Percentiles rank a stretch among this genome's conserved stretches.
Evolutionary conservation across 2,113 vertebrate species (phyloP).

Genomic region (Grus americana): DNA sequence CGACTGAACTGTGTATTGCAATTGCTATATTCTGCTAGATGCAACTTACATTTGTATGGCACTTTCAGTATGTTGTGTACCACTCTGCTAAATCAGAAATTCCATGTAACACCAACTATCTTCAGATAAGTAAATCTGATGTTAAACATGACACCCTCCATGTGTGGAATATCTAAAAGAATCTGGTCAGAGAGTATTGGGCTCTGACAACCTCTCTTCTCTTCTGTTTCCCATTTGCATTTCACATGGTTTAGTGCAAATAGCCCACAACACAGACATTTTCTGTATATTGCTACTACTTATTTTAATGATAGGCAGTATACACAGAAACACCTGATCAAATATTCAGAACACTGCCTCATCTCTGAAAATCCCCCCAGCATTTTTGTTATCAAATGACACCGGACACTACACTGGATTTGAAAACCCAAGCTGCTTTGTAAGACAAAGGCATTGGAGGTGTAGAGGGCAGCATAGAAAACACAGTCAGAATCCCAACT

Average conservation of each 20-base stretch:
- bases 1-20: background rate
- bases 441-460: background rate
- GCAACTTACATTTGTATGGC: background rate
- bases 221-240: background rate
- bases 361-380: background rate
- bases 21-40: background rate
- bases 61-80: background rate
- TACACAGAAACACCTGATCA: background rate
- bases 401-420: background rate
- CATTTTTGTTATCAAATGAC: background rate
- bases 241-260: background rate
- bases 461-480: background rate
- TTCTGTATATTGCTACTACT: background rate
- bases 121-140: background rate
- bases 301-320: background rate
- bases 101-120: background rate
- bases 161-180: background rate
- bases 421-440: background rate
- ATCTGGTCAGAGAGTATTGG: background rate
- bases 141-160: background rate
- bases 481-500: background rate
- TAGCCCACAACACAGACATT: accelerated
- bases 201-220: background rate
- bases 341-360: background rate
- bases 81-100: background rate